Evolutionary conservation across 2,113 vertebrate genomes (phyloP).

Genomic region (Prinia subflava): DNA sequence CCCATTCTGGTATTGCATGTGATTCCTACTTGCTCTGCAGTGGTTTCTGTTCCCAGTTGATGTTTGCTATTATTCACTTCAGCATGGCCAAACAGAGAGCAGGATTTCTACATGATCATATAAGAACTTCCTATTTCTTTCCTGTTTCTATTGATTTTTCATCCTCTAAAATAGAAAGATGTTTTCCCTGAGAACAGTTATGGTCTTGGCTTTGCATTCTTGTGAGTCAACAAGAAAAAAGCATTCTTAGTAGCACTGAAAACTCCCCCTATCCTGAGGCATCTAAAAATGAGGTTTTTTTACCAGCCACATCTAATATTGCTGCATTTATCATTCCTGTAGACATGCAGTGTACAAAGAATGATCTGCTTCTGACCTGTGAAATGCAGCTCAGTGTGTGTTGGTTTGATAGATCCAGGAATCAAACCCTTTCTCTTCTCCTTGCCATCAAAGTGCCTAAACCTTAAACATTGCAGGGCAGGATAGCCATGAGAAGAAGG

Average conservation of each 20-base stretch:
- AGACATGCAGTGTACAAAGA: not conserved
- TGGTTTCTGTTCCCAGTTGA: not conserved
- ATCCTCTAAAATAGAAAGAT: not conserved
- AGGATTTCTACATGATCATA: not conserved
- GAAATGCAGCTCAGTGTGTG: not conserved
- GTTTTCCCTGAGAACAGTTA: not conserved
- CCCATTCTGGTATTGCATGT: not conserved
- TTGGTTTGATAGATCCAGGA: not conserved
- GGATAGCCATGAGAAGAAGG: not conserved
- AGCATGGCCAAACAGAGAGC: not conserved
- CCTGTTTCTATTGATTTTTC: not conserved
- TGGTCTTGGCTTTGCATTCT: not conserved
- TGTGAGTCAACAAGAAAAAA: not conserved
- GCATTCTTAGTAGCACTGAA: not conserved
- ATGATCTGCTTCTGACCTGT: not conserved
- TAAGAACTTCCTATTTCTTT: not conserved
- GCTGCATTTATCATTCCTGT: not conserved
- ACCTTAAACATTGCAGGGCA: not conserved
- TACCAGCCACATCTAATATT: not conserved
- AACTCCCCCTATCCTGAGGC: not conserved
- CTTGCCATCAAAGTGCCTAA: not conserved
- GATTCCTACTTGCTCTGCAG: not conserved
- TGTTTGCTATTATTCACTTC: not conserved
- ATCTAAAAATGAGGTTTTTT: not conserved
- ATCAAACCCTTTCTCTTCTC: not conserved